phyloP scores from a whole-genome alignment of 2,113 vertebrate genomes.

The Leucopternis melanops region DNA sequence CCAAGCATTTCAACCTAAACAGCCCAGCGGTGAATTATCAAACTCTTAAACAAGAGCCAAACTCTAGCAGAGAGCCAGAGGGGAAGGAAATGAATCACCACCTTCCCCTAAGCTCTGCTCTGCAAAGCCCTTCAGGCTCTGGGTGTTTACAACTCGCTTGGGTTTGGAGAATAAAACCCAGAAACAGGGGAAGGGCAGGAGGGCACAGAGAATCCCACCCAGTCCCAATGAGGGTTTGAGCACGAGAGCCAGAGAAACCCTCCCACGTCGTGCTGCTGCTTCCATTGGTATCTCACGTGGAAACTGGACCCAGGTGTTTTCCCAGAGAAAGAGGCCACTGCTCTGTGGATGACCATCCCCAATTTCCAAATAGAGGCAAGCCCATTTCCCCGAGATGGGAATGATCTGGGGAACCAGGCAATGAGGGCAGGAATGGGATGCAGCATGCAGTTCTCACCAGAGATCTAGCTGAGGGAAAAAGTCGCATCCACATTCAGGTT shows the following conservation, averaged over 20 bases:
- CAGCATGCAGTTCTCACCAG: background rate
- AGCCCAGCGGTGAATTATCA: background rate
- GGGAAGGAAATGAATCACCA: background rate
- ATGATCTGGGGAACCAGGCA: background rate
- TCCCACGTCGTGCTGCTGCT: background rate
- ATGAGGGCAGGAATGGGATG: background rate
- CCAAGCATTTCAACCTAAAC: background rate
- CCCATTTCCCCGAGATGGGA: background rate
- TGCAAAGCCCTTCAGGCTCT: background rate
- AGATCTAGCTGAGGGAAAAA: background rate
- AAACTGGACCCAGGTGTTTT: background rate
- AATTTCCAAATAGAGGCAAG: background rate
- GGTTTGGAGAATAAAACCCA: background rate
- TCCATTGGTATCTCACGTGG: background rate
- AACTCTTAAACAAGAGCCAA: background rate
- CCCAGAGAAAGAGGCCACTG: background rate
- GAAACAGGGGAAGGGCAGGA: background rate
- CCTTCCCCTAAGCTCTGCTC: background rate
- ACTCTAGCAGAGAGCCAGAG: background rate
- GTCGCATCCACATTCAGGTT: background rate
- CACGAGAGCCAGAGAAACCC: background rate
- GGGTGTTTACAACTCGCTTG: background rate
- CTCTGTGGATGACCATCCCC: background rate
- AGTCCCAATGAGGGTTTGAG: background rate
- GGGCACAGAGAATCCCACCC: background rate